Evolutionary conservation across 2,113 vertebrate species (phyloP).

Genomic region (Willisornis vidua): DNA sequence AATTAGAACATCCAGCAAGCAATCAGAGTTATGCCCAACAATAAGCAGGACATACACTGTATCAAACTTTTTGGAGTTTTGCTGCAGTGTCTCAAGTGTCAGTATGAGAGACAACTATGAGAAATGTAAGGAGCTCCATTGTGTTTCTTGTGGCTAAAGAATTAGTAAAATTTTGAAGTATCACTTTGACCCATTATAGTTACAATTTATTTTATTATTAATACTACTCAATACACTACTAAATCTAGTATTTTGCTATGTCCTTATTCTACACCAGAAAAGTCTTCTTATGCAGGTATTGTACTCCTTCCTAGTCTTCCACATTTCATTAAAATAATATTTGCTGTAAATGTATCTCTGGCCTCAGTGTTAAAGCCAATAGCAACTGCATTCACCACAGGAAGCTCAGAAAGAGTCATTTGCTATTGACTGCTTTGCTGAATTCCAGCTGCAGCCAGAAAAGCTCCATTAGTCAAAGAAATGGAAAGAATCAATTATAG

Average conservation of each 20-base stretch:
- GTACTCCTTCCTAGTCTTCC: neutral
- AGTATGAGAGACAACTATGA: neutral
- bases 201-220: neutral
- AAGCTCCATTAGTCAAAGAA: slow-evolving; percentile 48
- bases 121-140: neutral
- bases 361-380: slow-evolving; percentile 23
- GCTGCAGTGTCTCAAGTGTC: neutral
- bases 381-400: slow-evolving; percentile 22
- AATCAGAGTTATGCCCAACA: neutral
- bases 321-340: slow-evolving; percentile 32
- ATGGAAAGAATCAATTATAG: neutral
- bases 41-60: neutral
- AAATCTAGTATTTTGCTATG: neutral
- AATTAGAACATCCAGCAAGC: neutral
- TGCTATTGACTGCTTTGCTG: slow-evolving; percentile 42
- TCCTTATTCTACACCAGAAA: neutral
- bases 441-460: slow-evolving; percentile 41
- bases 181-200: neutral
- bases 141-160: neutral
- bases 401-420: slow-evolving; percentile 49
- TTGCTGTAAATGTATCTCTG: slow-evolving; percentile 25
- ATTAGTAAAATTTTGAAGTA: neutral
- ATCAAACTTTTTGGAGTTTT: neutral
- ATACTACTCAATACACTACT: neutral
- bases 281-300: neutral